Evolutionary conservation across 2,113 vertebrate genomes (phyloP).

Genomic region (Eolophus roseicapilla): DNA sequence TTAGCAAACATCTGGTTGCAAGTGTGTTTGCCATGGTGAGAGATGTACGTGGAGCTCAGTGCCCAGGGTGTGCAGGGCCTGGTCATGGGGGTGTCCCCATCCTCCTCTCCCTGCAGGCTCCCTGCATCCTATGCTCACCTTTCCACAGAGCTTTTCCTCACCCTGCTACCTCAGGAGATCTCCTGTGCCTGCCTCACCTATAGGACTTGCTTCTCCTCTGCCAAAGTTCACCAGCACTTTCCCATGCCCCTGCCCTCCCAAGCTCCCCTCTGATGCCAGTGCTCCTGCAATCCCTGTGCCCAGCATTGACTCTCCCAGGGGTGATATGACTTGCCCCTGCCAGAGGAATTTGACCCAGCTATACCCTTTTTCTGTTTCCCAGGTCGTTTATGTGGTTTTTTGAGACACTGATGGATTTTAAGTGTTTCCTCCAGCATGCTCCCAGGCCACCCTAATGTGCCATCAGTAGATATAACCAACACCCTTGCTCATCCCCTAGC

Average conservation of each 20-base stretch:
- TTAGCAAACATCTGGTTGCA: not conserved
- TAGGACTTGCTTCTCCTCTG: not conserved
- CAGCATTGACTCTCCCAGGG: not conserved
- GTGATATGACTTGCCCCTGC: not conserved
- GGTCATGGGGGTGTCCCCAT: not conserved
- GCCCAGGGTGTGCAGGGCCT: fast-evolving
- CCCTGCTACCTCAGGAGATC: fast-evolving
- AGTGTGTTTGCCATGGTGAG: fast-evolving
- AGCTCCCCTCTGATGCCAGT: not conserved
- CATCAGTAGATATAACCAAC: not conserved
- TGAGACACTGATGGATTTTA: not conserved
- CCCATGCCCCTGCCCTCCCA: not conserved
- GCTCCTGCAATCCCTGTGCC: not conserved
- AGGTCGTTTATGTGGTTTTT: not conserved
- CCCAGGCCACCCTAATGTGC: not conserved
- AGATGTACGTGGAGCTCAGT: not conserved
- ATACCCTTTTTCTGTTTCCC: not conserved
- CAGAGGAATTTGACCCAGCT: not conserved
- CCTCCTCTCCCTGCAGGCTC: not conserved
- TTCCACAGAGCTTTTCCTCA: not conserved
- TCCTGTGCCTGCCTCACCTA: not conserved
- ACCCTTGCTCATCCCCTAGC: not conserved
- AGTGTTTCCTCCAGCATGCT: not conserved
- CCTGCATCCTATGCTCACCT: not conserved
- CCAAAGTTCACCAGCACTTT: not conserved